These are phyloP conservation scores for Sclerurus mexicanus DNA, from an alignment of 2,113 vertebrate genomes.

Conservation along the genomic window DNA sequence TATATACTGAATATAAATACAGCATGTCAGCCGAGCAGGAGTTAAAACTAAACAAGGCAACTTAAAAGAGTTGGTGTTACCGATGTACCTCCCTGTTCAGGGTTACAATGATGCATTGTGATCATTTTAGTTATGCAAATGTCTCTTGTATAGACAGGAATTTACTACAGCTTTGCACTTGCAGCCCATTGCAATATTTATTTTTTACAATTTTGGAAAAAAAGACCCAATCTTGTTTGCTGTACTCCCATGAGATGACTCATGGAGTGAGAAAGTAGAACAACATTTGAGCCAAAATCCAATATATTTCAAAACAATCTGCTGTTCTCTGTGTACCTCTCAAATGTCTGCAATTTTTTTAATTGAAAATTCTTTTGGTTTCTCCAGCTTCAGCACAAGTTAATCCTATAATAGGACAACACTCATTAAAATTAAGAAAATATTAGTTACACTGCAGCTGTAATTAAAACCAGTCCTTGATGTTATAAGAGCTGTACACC, in stretches of 20 bases:
- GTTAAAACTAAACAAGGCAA: not conserved
- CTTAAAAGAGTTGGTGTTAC: not conserved
- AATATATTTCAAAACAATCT: not conserved
- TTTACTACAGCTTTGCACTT: not conserved
- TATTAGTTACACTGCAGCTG: not conserved
- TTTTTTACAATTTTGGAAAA: not conserved
- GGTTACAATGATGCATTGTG: not conserved
- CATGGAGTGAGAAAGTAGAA: not conserved
- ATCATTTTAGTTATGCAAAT: not conserved
- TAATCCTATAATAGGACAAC: not conserved
- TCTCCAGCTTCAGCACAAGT: not conserved
- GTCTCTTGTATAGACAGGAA: not conserved
- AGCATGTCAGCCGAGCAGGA: not conserved
- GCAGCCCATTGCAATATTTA: not conserved
- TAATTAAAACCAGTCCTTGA: slow-evolving; percentile 2
- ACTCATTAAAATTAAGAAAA: slow-evolving; percentile 31
- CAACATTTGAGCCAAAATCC: slow-evolving; percentile 1
- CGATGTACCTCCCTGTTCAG: not conserved
- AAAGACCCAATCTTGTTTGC: not conserved
- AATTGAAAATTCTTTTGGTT: not conserved
- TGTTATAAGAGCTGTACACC: not conserved
- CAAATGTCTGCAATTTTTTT: not conserved
- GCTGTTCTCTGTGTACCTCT: not conserved
- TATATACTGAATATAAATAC: too few relatives aligned
- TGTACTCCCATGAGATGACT: not conserved